phyloP scores from a whole-genome alignment of 2,113 vertebrate genomes.

The Platysteira castanea region DNA sequence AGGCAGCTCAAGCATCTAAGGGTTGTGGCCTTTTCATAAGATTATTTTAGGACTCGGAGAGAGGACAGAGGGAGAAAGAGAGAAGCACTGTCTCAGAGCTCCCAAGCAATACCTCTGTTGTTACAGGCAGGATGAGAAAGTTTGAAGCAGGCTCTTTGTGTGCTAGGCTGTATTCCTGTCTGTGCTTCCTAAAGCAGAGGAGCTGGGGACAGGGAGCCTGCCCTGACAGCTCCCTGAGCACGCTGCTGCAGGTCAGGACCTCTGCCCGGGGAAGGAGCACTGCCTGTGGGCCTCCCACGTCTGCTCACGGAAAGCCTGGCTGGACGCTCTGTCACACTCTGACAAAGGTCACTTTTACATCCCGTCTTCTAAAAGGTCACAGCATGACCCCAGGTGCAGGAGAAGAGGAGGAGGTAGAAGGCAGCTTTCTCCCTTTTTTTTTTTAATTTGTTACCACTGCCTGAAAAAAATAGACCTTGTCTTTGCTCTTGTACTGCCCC shows the following conservation, averaged over 20 bases:
- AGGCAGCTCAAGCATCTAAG: not conserved
- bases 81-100: not conserved
- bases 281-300: constrained; percentile 39
- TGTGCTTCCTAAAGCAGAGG: not conserved
- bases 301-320: not conserved
- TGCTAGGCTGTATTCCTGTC: not conserved
- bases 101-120: not conserved
- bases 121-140: not conserved
- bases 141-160: not conserved
- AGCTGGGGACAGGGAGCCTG: not conserved
- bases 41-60: not conserved
- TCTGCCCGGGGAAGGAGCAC: constrained; percentile 11
- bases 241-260: constrained; percentile 45
- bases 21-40: not conserved
- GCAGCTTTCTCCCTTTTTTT: not conserved
- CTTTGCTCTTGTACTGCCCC: not conserved
- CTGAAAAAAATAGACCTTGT: not conserved
- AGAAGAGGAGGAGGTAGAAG: not conserved
- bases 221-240: not conserved
- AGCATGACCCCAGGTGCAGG: constrained; percentile 50
- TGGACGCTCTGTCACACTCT: constrained; percentile 2
- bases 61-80: not conserved
- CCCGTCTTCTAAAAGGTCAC: constrained; percentile 47
- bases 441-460: not conserved
- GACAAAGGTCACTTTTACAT: constrained; percentile 57